phyloP scores from a whole-genome alignment of 2,797 vertebrate genomes.

The Smutsia temminckii region DNA sequence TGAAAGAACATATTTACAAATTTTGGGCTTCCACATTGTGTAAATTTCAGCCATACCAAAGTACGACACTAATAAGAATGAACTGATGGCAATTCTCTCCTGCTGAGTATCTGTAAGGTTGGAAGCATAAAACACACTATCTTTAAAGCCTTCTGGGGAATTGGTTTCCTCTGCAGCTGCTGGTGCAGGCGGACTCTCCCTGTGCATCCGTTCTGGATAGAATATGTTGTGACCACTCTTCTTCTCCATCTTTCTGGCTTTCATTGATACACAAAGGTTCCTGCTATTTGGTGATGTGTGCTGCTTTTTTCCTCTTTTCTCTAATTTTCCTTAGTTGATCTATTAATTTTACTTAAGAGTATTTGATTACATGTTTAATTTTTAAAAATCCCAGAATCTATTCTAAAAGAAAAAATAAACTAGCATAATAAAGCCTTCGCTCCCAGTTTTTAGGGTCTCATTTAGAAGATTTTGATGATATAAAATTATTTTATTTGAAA shows the following conservation, averaged over 20 bases:
- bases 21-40: not conserved
- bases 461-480: not conserved
- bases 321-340: not conserved
- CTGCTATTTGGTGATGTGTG: constrained; percentile 39
- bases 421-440: not conserved
- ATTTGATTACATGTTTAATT: not conserved
- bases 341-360: not conserved
- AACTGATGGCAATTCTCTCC: not conserved
- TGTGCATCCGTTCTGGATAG: not conserved
- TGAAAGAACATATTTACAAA: not conserved
- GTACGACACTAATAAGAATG: not conserved
- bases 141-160: not conserved
- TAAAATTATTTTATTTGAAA: not conserved
- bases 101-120: not conserved
- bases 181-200: not conserved
- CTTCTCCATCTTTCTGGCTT: constrained; percentile 14
- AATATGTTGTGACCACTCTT: not conserved
- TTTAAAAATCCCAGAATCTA: not conserved
- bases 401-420: not conserved
- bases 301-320: not conserved
- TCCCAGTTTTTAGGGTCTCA: not conserved
- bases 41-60: not conserved
- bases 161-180: not conserved
- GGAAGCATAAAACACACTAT: not conserved
- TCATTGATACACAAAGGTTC: not conserved